Evolutionary conservation across 2,113 vertebrate genomes (phyloP), one percentile per base, ranked within the genome.

Genomic region (Amphiprion ocellaris): DNA sequence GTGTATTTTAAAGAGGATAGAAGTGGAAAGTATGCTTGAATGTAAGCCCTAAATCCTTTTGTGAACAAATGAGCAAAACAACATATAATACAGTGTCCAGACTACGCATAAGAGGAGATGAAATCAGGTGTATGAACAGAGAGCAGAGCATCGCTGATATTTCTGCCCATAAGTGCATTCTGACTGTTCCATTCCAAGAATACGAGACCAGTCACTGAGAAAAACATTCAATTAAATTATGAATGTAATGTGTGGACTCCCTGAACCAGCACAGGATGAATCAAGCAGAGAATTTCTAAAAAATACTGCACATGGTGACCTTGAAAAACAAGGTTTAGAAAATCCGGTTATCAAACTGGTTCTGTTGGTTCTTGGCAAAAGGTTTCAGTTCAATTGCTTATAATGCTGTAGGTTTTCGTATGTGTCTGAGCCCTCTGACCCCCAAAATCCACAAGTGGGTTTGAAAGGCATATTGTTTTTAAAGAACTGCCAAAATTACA

Each of bases 151-250:
- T 28, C 0, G n/a, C 15, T 47, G 26, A 81, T 79, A 58, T 72
- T 82, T 87, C 61, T 66, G 64, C 10, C 17, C 15, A 17, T 39
- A 49, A 72, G 54, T 37, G 56, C 44, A 62, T 19, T 37, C 24
- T 26, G 56, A 5, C 12, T 46, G 47, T 56, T 87, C 64, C 6
- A 28, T 77, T 85, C 74, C 61, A 47, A n/a, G 47, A 79, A 81
- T 0, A 49, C 47, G n/a, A 55, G 30, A 46, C 21, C 37, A 76
- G 46, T 24, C n/a, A 74, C 23, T 52, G 44, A 55, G 60, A 76
- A 85, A 80, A 53, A 67, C 28, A 69, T 69, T 46, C 44, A 58
- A 84, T 79, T n/a, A 50, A 53, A 76, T 46, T 24, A 28, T 67
- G 68, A 74, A 64, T 41, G 62, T 47, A 17, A 78, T 41, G 28